Base-by-base conservation (phyloP, 2,888 invertebrate genomes). In the Hyppa rectilinea region DNA sequence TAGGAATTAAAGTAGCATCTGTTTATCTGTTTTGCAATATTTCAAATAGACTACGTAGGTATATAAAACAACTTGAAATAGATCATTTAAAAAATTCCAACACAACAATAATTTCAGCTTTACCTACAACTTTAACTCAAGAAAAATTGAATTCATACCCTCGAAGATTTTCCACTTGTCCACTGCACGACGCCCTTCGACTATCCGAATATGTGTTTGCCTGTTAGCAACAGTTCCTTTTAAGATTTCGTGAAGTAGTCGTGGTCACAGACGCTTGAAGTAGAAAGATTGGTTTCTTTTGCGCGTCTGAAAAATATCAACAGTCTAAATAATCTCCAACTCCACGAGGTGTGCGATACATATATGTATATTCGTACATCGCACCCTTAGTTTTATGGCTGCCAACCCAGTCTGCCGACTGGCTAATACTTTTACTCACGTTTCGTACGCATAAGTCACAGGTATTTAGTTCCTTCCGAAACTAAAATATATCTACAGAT, bases 101-200 rank as follows among this genome's bases (percentile, higher is more conserved):
- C 7, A 43, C 47, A 5, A 47, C 9, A 59, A 59, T 59, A 2
- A 59, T 47, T 38, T n/a, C n/a, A n/a, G n/a, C n/a, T n/a, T n/a
- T n/a, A n/a, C n/a, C n/a, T n/a, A n/a, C n/a, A n/a, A n/a, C n/a
- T n/a, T n/a, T 26, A 14, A 56, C 4, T 31, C 4, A 38, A 23
- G 17, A n/a, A 72, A 68, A 12, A n/a, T n/a, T n/a, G n/a, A 62
- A 45, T 38, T 36, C 75, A 81, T 92, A 95, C 95, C 94, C 94
- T 90, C 4, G 92, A 89, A 2, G 93, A 93, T 87, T 96, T 97
- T 56, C 97, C 98, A 59, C 98, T 98, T 7, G 97, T 97, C 99
- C 99, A 99, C 89, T 98, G 99, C 0, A 98, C 98, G 31, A 99
- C 98, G 38, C 98, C 98, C 92, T 98, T 98, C 0, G 99, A 97